A percentile compares a stretch with the other conserved stretches of the same genome.
Evolutionary conservation across 2,797 vertebrate species (phyloP).

Genomic region (Acipenser oxyrinchus): DNA sequence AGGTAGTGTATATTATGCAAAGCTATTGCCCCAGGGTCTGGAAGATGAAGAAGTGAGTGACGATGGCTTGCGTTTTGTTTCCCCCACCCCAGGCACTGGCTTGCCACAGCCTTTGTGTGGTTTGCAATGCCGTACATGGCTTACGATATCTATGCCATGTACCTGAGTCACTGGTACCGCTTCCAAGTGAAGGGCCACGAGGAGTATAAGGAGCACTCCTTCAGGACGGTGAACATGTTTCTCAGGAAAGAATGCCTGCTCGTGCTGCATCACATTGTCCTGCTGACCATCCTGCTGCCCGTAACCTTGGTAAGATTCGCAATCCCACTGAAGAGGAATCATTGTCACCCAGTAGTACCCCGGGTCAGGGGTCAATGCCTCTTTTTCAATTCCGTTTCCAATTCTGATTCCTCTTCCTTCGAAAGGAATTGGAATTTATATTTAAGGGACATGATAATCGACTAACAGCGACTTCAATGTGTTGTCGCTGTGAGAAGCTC

Average conservation of each 20-base stretch:
- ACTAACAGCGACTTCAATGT: no score
- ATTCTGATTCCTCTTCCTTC: no score
- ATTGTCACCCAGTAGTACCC: no score
- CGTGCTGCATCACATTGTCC: slow-evolving; percentile 84
- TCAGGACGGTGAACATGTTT: slow-evolving; percentile 68
- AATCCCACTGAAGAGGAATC: no score
- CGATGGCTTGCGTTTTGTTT: background rate
- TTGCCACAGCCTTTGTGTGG: slow-evolving; percentile 82
- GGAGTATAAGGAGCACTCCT: slow-evolving; percentile 63
- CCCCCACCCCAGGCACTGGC: slow-evolving; percentile 72
- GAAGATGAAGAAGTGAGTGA: slow-evolving; percentile 3
- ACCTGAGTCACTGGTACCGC: slow-evolving; percentile 88
- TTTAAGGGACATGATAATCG: no score
- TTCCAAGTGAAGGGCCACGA: slow-evolving; percentile 60
- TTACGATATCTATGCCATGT: slow-evolving; percentile 91
- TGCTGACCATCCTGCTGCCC: slow-evolving; percentile 81
- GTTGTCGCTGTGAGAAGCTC: no score
- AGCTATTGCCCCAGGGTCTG: background rate
- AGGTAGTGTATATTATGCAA: background rate
- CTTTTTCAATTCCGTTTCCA: no score
- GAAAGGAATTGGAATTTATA: no score
- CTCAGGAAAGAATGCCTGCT: slow-evolving; percentile 80
- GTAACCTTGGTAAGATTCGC: slow-evolving; percentile 73
- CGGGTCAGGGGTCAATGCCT: no score
- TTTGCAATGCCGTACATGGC: slow-evolving; percentile 89